These are phyloP conservation scores for Cecropterus lyciades DNA, from an alignment of 1,140 invertebrate genomes.

Conservation along the genomic window DNA sequence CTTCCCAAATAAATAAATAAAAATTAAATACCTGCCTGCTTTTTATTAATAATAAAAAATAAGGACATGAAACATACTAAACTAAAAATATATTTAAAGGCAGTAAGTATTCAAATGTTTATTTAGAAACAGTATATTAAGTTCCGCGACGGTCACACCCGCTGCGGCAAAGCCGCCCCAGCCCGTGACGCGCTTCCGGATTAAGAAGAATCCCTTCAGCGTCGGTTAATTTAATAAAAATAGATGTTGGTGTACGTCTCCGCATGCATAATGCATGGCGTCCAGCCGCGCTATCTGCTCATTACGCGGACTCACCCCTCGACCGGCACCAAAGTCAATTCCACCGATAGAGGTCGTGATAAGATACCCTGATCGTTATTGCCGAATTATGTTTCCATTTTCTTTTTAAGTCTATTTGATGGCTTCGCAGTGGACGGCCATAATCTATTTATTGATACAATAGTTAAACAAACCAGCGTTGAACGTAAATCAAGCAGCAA, in stretches of 20 bases:
- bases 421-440: too few species aligned
- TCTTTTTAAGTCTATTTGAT: background rate
- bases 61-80: too few species aligned
- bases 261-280: slow-evolving; percentile 56
- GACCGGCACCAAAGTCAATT: background rate
- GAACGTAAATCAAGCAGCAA: too few species aligned
- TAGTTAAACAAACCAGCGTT: too few species aligned
- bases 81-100: too few species aligned
- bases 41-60: too few species aligned
- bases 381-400: slow-evolving; percentile 17
- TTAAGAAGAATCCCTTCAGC: slow-evolving; percentile 29
- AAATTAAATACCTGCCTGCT: too few species aligned
- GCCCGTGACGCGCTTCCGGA: slow-evolving; percentile 12
- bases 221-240: slow-evolving; percentile 40
- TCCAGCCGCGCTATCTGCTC: slow-evolving; percentile 30
- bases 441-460: too few species aligned
- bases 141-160: slow-evolving; percentile 7
- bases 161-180: slow-evolving; percentile 19
- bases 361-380: slow-evolving; percentile 3
- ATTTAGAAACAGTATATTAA: slow-evolving; percentile 11
- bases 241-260: slow-evolving; percentile 27
- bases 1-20: too few species aligned
- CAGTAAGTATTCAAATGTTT: too few species aligned
- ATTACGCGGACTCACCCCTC: slow-evolving; percentile 8
- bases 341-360: slow-evolving; percentile 1